Conservation (phyloP, 2,113 vertebrate species). For the Smithornis capensis region DNA sequence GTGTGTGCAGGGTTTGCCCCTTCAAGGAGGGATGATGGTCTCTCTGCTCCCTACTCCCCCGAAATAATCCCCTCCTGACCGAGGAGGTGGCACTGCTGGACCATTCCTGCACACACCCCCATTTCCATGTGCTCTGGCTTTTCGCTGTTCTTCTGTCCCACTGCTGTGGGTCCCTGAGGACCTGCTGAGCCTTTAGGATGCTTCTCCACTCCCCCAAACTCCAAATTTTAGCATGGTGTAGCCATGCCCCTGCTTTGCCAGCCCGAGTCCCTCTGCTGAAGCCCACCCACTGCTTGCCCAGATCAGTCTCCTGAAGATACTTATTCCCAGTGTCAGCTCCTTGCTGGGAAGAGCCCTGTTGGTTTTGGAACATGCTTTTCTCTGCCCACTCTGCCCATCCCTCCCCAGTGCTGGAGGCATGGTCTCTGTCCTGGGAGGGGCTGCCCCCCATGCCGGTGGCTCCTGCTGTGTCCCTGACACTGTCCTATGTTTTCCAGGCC, state of each 20-base stretch:
- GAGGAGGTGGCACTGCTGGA: background rate
- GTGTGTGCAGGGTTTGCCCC: background rate
- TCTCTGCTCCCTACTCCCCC: background rate
- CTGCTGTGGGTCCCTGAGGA: background rate
- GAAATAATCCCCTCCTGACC: background rate
- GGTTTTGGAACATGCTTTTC: background rate
- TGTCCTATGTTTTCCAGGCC: conserved; percentile 76
- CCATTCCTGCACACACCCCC: background rate
- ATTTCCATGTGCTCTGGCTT: background rate
- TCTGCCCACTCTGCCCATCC: background rate
- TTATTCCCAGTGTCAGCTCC: background rate
- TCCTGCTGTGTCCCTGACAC: background rate
- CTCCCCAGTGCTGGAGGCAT: background rate
- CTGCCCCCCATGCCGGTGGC: background rate
- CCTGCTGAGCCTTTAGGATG: background rate
- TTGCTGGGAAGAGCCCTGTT: background rate
- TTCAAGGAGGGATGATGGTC: background rate
- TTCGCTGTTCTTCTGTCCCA: background rate
- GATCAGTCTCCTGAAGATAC: background rate
- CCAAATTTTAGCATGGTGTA: background rate
- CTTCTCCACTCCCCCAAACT: background rate
- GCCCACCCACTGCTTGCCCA: background rate
- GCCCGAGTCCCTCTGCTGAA: background rate
- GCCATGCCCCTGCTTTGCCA: background rate
- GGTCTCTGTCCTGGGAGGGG: background rate